Evolutionary conservation across 2,113 vertebrate species (phyloP).

Genomic region (Leucopsar rothschildi): DNA sequence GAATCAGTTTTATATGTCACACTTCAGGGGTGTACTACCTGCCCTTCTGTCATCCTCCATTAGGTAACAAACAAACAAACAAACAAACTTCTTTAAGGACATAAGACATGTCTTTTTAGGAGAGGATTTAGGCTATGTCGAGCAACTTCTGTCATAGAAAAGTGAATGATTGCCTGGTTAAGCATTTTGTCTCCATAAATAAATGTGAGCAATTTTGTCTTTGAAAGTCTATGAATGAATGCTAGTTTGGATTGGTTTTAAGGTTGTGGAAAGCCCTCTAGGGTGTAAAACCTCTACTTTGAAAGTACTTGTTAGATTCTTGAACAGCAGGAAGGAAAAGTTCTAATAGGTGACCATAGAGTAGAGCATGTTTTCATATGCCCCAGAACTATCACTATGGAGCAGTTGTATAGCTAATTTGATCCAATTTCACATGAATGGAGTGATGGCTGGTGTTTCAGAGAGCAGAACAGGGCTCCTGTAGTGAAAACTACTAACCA

Average conservation of each 20-base stretch:
- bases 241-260: background rate
- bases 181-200: slow-evolving; percentile 28
- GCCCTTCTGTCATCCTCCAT: background rate
- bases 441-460: background rate
- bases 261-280: slow-evolving; percentile 6
- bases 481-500: slow-evolving; percentile 49
- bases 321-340: slow-evolving; percentile 14
- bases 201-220: background rate
- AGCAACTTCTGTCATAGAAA: background rate
- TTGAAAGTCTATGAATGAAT: slow-evolving; percentile 10
- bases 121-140: background rate
- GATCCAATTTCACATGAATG: slow-evolving; percentile 46
- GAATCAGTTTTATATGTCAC: background rate
- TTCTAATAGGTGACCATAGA: background rate
- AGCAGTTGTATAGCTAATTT: slow-evolving; percentile 1
- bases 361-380: slow-evolving; percentile 12
- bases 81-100: background rate
- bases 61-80: background rate
- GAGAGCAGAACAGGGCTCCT: background rate
- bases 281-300: slow-evolving; percentile 15
- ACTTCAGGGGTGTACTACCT: background rate
- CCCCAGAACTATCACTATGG: slow-evolving; percentile 4
- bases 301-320: slow-evolving; percentile 21
- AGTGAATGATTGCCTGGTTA: background rate
- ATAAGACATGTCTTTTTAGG: background rate